phyloP scores from a whole-genome alignment of 2,888 invertebrate species.

The Schizaphis graminum region DNA sequence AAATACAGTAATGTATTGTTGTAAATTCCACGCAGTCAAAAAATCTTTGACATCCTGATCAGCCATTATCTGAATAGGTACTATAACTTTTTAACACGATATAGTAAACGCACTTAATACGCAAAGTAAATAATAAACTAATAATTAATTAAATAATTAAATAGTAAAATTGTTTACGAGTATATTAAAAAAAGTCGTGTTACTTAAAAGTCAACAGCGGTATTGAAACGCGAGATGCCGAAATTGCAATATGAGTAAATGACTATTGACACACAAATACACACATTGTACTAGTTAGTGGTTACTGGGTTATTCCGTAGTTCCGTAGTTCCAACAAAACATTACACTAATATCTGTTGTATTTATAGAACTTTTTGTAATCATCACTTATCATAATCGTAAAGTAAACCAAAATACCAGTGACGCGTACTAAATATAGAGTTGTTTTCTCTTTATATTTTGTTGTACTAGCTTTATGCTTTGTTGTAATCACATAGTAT shows the following conservation, averaged over 20 bases:
- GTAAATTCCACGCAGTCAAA: background rate
- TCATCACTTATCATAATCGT: background rate
- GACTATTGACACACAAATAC: background rate
- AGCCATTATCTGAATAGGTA: background rate
- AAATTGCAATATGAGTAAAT: background rate
- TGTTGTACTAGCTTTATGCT: background rate
- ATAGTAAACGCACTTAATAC: no score
- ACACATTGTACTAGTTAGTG: background rate
- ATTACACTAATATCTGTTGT: background rate
- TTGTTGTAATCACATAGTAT: background rate
- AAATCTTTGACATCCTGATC: background rate
- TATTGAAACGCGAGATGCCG: background rate
- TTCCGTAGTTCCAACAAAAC: conserved; percentile 1
- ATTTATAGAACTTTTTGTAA: background rate
- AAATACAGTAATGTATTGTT: background rate
- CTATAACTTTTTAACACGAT: no score
- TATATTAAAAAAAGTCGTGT: no score
- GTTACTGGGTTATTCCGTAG: background rate
- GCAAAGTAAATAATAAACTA: background rate
- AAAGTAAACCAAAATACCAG: background rate
- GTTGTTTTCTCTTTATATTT: no score
- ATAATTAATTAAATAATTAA: no score
- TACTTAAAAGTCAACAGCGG: no score
- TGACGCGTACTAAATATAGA: no score
- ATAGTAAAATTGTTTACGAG: no score